A percentile compares a stretch with the other conserved stretches of the same genome.
Conservation (phyloP, 1,140 invertebrate genomes). For the Andricus grossulariae region DNA sequence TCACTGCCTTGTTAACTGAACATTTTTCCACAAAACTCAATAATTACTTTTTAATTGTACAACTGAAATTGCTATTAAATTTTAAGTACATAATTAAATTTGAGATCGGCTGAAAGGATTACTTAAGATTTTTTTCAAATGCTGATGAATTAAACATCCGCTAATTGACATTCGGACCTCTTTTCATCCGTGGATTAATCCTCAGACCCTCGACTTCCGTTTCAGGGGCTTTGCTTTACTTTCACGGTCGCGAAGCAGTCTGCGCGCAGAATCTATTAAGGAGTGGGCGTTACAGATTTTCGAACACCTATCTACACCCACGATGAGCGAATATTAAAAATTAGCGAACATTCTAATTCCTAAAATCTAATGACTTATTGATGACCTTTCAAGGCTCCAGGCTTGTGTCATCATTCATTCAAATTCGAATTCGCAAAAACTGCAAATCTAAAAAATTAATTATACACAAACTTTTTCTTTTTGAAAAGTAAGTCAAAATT, state of each 20-base stretch:
- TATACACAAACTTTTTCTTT: background rate
- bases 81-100: background rate
- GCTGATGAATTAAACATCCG: background rate
- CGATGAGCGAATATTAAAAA: background rate
- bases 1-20: background rate
- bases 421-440: background rate
- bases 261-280: slow-evolving; percentile 18
- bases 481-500: background rate
- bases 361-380: background rate
- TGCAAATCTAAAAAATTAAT: background rate
- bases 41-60: no score
- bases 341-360: background rate
- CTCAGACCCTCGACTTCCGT: slow-evolving; percentile 3
- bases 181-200: background rate
- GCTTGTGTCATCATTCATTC: background rate
- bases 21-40: no score
- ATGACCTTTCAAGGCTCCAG: background rate
- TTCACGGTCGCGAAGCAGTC: background rate
- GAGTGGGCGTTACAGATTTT: slow-evolving; percentile 38
- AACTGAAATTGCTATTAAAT: no score
- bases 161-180: background rate
- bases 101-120: background rate
- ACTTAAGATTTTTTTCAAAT: background rate
- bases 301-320: background rate
- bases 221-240: background rate